Percentiles rank a stretch among this genome's conserved stretches.
These are phyloP conservation scores for Rhegmatorhina hoffmannsi DNA, from an alignment of 2,113 vertebrate genomes.

Conservation along the genomic window DNA sequence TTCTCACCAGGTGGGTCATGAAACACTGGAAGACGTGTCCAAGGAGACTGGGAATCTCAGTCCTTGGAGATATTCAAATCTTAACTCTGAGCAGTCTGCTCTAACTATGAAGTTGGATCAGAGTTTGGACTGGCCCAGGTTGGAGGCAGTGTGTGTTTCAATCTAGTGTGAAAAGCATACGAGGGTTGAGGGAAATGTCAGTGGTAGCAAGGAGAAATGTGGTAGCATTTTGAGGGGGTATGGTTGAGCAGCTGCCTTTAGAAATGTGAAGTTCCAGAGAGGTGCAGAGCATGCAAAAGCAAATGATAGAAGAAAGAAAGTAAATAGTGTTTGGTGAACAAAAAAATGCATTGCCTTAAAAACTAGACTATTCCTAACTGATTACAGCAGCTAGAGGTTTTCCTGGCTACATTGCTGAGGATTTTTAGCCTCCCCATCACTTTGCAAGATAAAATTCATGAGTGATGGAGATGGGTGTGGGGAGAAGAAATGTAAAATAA, in stretches of 20 bases:
- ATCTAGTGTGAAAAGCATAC: not conserved
- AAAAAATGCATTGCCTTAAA: not conserved
- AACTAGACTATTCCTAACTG: not conserved
- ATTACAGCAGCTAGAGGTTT: conserved; percentile 14
- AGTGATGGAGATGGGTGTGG: not conserved
- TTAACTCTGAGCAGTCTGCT: not conserved
- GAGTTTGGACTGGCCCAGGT: not conserved
- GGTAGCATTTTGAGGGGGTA: not conserved
- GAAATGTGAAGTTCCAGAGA: not conserved
- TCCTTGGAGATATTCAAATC: not conserved
- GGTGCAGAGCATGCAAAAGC: not conserved
- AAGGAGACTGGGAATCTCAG: not conserved
- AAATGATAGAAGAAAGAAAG: not conserved
- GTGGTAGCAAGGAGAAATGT: not conserved
- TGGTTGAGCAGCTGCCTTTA: not conserved
- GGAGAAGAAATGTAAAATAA: not conserved
- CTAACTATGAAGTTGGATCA: not conserved
- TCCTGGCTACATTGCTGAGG: not conserved
- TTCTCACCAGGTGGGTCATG: not conserved
- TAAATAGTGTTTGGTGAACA: not conserved
- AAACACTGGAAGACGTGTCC: not conserved
- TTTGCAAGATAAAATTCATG: not conserved
- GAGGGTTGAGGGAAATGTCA: not conserved
- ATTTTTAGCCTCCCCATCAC: not conserved
- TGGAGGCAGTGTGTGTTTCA: not conserved